Evolutionary conservation across 2,797 vertebrate genomes (phyloP).

Genomic region (Phrynocephalus guinanensis): DNA sequence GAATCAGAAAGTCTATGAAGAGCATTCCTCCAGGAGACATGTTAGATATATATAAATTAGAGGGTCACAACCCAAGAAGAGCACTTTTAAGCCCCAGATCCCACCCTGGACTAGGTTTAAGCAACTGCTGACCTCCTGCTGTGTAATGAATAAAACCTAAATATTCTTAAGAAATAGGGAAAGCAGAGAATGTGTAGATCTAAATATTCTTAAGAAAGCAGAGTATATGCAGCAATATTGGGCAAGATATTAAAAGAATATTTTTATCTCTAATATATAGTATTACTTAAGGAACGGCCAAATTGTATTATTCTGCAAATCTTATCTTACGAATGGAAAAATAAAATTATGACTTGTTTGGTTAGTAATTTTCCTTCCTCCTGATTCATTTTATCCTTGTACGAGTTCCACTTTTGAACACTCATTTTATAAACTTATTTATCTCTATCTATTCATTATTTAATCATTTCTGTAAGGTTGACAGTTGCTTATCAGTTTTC

Average conservation of each 20-base stretch:
- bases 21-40: neutral
- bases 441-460: neutral
- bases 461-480: neutral
- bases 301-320: constrained; percentile 3
- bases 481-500: neutral
- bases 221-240: neutral
- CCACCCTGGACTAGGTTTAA: neutral
- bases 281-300: constrained; percentile 6
- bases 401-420: neutral
- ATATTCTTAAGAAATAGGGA: constrained; percentile 9
- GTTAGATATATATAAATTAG: neutral
- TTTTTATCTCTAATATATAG: constrained; percentile 1
- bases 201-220: constrained; percentile 9
- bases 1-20: neutral
- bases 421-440: constrained; percentile 19
- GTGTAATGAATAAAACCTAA: neutral
- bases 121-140: no score
- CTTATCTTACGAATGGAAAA: constrained; percentile 21
- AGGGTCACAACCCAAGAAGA: neutral
- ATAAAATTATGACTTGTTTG: neutral
- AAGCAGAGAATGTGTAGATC: neutral
- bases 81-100: neutral
- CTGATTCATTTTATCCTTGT: neutral
- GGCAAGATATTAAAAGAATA: constrained; percentile 6
- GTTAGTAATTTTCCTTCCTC: neutral